Conservation (phyloP, 1,140 invertebrate species). For the Probaryconus sp. region DNA sequence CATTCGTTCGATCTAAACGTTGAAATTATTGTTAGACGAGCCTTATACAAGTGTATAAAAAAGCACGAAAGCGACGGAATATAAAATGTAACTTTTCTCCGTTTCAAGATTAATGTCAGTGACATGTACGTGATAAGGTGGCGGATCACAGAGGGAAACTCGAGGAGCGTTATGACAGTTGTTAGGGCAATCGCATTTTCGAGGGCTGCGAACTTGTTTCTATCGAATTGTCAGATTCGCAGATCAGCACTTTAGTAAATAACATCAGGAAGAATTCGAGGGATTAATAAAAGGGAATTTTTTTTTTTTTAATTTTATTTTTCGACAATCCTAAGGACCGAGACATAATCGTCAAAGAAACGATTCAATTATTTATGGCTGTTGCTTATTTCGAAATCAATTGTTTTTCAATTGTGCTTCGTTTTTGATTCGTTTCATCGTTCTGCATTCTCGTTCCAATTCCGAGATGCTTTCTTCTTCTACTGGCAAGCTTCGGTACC, state of each 20-base stretch:
- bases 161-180: slow-evolving; percentile 55
- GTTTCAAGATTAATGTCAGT: slow-evolving; percentile 37
- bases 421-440: slow-evolving; percentile 23
- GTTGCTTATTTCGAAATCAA: not conserved
- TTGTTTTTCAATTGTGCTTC: not conserved
- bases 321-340: no score
- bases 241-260: slow-evolving; percentile 60
- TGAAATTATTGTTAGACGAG: no score
- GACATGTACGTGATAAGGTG: slow-evolving; percentile 34
- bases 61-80: not conserved
- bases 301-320: no score
- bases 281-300: slow-evolving; percentile 53
- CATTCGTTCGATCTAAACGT: no score
- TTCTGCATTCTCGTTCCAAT: slow-evolving; percentile 49
- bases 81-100: slow-evolving; percentile 29
- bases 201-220: slow-evolving; percentile 62
- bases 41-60: not conserved
- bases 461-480: slow-evolving; percentile 51
- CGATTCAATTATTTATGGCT: slow-evolving; percentile 22
- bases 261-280: slow-evolving; percentile 42
- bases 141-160: slow-evolving; percentile 44
- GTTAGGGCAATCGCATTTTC: slow-evolving; percentile 63
- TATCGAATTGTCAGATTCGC: slow-evolving; percentile 61
- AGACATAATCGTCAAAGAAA: slow-evolving; percentile 47
- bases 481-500: slow-evolving; percentile 40